Evolutionary conservation across 2,113 vertebrate species (phyloP).

Genomic region (Coreoperca whiteheadi): DNA sequence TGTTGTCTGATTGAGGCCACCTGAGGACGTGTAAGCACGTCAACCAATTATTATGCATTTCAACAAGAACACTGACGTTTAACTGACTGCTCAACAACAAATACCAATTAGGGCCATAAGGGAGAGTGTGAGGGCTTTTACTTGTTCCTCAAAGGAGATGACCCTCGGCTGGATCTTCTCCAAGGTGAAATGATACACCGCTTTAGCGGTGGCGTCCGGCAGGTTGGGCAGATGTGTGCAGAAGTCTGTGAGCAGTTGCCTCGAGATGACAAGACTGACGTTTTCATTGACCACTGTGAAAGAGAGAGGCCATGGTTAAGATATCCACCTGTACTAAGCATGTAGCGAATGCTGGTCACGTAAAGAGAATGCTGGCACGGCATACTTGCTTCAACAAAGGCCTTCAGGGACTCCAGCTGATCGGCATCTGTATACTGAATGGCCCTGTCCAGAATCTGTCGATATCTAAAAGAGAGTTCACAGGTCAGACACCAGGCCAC

Average conservation of each 20-base stretch:
- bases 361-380: constrained; percentile 20
- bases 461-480: constrained; percentile 85
- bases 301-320: background rate
- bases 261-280: constrained; percentile 97
- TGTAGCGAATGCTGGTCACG: too few relatives aligned
- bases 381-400: constrained; percentile 99
- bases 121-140: constrained; percentile 66
- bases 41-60: background rate
- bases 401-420: constrained; percentile 96
- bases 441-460: constrained; percentile 97
- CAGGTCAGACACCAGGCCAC: background rate
- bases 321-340: background rate
- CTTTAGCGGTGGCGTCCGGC: constrained; percentile 95
- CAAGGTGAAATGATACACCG: constrained; percentile 97
- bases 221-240: constrained; percentile 95
- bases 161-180: constrained; percentile 98
- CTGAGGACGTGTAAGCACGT: constrained; percentile 71
- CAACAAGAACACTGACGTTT: background rate
- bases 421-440: constrained; percentile 92
- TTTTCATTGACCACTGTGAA: constrained; percentile 98
- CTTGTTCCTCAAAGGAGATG: constrained; percentile 99
- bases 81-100: background rate
- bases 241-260: constrained; percentile 97
- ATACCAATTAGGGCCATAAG: background rate
- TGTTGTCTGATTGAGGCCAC: constrained; percentile 98